Evolutionary conservation across 2,888 invertebrate species (phyloP).

Genomic region (Uloborus plumipes): DNA sequence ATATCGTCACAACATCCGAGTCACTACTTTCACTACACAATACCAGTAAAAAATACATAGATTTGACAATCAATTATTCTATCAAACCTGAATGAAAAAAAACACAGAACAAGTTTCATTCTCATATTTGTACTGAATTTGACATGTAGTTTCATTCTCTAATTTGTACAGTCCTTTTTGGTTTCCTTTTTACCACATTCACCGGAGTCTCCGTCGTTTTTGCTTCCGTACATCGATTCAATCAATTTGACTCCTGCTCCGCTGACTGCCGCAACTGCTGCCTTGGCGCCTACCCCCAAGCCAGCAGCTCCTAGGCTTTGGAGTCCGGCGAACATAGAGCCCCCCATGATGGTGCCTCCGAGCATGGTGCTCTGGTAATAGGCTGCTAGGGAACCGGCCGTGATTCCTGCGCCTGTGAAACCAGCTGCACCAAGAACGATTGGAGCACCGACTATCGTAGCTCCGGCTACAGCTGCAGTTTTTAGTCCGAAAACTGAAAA

Average conservation of each 20-base stretch:
- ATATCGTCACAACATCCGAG: too few relatives aligned
- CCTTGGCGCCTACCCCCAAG: neutral
- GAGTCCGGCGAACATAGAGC: neutral
- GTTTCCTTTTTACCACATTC: neutral
- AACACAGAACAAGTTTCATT: too few relatives aligned
- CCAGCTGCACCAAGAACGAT: slow-evolving; percentile 21
- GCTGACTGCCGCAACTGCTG: slow-evolving; percentile 3
- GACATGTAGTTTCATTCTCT: too few relatives aligned
- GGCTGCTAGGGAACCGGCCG: slow-evolving; percentile 20
- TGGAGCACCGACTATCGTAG: slow-evolving; percentile 1
- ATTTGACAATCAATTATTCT: too few relatives aligned
- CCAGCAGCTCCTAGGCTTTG: slow-evolving; percentile 31
- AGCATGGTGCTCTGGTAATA: neutral
- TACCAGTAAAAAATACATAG: too few relatives aligned
- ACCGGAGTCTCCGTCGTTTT: neutral
- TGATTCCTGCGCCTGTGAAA: slow-evolving; percentile 19
- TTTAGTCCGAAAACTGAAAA: slow-evolving; percentile 12
- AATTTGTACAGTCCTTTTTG: too few relatives aligned
- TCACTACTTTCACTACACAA: too few relatives aligned
- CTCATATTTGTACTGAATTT: too few relatives aligned
- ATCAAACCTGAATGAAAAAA: too few relatives aligned
- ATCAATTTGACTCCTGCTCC: slow-evolving; percentile 15
- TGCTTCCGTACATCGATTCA: neutral
- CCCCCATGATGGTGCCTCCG: neutral
- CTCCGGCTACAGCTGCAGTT: slow-evolving; percentile 20